Percentiles rank a stretch among this genome's conserved stretches.
Conservation (phyloP, 2,888 invertebrate species). For the Andrena praecox region DNA sequence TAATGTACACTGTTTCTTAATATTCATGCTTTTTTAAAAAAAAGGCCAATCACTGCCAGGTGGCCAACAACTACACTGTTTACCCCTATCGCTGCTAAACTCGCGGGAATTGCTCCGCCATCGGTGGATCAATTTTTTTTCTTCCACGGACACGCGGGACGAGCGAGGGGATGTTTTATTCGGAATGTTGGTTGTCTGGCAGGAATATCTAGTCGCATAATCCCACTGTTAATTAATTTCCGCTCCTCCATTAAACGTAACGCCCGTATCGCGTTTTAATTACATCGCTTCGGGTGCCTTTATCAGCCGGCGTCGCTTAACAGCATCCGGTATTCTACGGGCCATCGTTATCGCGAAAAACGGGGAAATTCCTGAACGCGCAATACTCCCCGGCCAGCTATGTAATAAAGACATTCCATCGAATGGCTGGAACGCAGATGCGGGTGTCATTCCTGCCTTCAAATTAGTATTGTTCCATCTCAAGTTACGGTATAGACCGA, state of each 20-base stretch:
- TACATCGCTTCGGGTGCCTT: constrained; percentile 23
- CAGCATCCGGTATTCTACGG: constrained; percentile 49
- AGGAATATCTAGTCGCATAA: not conserved
- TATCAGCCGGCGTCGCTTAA: constrained; percentile 31
- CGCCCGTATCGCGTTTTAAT: constrained; percentile 17
- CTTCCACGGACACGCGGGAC: not conserved
- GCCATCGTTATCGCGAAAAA: constrained; percentile 68
- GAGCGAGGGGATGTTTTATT: not conserved
- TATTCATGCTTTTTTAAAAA: no score
- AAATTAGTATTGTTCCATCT: constrained; percentile 53
- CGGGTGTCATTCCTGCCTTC: constrained; percentile 62
- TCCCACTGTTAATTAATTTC: constrained; percentile 3
- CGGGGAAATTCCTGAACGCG: constrained; percentile 64
- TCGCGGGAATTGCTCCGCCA: not conserved
- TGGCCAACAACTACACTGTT: no score
- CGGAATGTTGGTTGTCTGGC: not conserved
- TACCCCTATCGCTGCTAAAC: not conserved
- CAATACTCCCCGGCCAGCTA: constrained; percentile 68
- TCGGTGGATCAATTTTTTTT: not conserved
- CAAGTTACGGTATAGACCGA: constrained; percentile 3
- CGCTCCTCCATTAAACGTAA: not conserved
- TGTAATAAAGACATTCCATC: constrained; percentile 81
- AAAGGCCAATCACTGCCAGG: no score
- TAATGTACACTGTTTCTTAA: no score
- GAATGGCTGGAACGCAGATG: constrained; percentile 74